Base-by-base conservation (phyloP, 2,113 vertebrate species). In the Oncorhynchus mykiss region DNA sequence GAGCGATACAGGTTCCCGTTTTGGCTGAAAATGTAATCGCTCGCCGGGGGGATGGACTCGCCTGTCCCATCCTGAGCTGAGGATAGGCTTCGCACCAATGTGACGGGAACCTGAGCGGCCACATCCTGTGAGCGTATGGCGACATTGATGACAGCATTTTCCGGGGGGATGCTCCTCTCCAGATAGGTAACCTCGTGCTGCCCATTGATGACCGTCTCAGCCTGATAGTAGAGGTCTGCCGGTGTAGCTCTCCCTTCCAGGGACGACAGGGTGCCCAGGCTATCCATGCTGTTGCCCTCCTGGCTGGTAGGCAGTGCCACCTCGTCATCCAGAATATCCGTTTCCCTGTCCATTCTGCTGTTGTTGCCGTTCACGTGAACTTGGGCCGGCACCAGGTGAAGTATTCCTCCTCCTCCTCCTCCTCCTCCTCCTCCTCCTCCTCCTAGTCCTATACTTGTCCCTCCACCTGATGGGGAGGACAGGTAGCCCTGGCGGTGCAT, bases 291-390 rank as follows among this genome's bases (percentile, higher is more conserved):
- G 89, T 97, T 95, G 67, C 94, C 96, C 0, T 99, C 97, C 78
- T 98, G 97, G 79, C 92, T 89, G 82, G 92, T 95, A 51, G 97
- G 98, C 77, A 98, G 80, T 57, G 98, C 97, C 75, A 99, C 79
- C 57, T 99, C 98, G 16, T 99, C 98, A 0, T 99, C 97, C 76
- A 99, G 91, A 84, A 99, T 99, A 88, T 99, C 98, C 0, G 98
- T 99, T 91, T 99, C 98, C 51, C 98, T 92, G 79, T 99, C 97
- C 0, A 95, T 87, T 34, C 90, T 91, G 73, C 90, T 86, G 0
- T 93, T 93, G n/a, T 62, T n/a, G 0, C 97, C 97, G 0, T 99
- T 99, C 70, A 98, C 95, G 0, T 99, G 98, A 74, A 99, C 94
- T 89, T 98, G 97, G 70, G 96, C 98, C 0, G 98, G 98, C 65